Evolutionary conservation across 1,140 invertebrate genomes (phyloP).

Genomic region (Vollenhovia emeryi): DNA sequence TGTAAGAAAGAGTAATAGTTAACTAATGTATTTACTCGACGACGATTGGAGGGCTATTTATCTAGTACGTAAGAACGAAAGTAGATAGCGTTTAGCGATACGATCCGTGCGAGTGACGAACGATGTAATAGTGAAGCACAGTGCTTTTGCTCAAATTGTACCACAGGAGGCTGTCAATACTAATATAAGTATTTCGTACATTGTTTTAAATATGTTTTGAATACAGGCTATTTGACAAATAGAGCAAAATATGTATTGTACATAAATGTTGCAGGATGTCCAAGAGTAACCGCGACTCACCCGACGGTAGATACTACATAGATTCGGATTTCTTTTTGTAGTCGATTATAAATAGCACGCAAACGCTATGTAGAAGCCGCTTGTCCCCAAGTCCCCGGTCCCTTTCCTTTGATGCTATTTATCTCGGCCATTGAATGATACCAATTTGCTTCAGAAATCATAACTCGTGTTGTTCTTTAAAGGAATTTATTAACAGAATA

Average conservation of each 20-base stretch:
- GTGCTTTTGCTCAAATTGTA: conserved; percentile 55
- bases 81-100: conserved; percentile 26
- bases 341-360: conserved; percentile 13
- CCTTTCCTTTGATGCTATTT: conserved; percentile 7
- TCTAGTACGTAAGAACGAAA: conserved; percentile 39
- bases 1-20: conserved; percentile 6
- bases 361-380: neutral
- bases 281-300: neutral
- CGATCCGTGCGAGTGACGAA: neutral
- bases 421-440: neutral
- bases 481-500: conserved; percentile 35
- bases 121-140: conserved; percentile 44
- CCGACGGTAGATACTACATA: conserved; percentile 3
- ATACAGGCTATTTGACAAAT: conserved; percentile 26
- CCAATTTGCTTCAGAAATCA: neutral
- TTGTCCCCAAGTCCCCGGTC: neutral
- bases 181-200: conserved; percentile 53
- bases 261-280: conserved; percentile 19
- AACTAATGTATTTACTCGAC: conserved; percentile 6
- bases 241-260: conserved; percentile 56
- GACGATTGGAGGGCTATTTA: neutral
- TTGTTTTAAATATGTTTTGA: conserved; percentile 37
- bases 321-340: neutral
- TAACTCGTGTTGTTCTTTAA: neutral
- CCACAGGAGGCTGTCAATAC: conserved; percentile 41